Conservation (phyloP, 1,140 invertebrate species). For the Neotoxoptera formosana region DNA sequence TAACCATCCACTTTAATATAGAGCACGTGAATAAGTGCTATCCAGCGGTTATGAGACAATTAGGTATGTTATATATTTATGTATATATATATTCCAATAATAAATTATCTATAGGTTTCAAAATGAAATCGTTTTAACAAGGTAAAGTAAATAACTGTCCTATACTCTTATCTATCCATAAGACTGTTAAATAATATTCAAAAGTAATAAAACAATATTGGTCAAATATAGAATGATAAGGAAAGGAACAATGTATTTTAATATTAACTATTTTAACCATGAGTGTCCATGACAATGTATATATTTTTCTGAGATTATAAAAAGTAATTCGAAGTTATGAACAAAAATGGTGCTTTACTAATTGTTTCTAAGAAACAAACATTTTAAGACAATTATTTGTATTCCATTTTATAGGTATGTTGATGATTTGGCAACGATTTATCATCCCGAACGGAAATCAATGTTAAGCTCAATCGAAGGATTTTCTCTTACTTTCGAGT, state of each 20-base stretch:
- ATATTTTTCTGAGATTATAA: neutral
- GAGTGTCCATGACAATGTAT: too few species aligned
- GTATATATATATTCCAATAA: neutral
- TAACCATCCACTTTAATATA: too few species aligned
- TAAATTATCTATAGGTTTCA: neutral
- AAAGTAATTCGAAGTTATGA: neutral
- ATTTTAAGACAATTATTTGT: neutral
- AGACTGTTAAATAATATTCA: neutral
- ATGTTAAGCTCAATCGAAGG: conserved; percentile 85
- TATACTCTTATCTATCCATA: neutral
- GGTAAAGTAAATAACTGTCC: too few species aligned
- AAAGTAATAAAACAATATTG: neutral
- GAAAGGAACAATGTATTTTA: neutral
- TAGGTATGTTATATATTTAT: too few species aligned
- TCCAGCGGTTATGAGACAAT: too few species aligned
- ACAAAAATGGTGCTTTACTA: neutral
- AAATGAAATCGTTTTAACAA: neutral
- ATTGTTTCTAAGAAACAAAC: neutral
- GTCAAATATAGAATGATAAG: neutral
- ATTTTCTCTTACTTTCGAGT: conserved; percentile 78
- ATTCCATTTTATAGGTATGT: conserved; percentile 64
- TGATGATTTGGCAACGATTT: conserved; percentile 71
- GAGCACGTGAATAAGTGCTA: too few species aligned
- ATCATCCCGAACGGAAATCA: conserved; percentile 65
- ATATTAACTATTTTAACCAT: neutral